Evolutionary conservation across 2,797 vertebrate species (phyloP), one percentile per base, ranked within the genome.

Genomic region (Fistularia tabacaria): DNA sequence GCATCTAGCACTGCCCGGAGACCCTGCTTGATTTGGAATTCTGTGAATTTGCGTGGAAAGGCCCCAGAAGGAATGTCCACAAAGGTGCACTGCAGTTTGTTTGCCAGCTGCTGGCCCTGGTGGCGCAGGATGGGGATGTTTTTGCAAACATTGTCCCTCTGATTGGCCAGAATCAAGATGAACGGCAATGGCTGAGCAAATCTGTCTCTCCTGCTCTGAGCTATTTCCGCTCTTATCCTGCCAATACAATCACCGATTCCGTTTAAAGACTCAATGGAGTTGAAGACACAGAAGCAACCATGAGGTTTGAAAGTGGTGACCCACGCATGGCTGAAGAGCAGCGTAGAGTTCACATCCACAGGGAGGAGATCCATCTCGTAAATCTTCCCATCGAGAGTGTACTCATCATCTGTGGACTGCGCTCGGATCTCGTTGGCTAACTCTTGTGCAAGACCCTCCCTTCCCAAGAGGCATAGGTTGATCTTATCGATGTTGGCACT

Each of bases 51-150:
- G 46, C 94, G 92, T 51, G 95, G 94, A 65, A 96, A 99, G 0
- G 94, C 93, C 52, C 93, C 93, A 52, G 93, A 74, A 53, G 95
- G 95, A 66, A 97, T 92, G 85, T 99, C 97, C 50, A 99, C 93
- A 81, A 99, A 99, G 79, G 96, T 96, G 86, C 96, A 99, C 41
- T 99, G 97, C 71, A 99, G 85, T 83, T 99, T 99, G 84, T 98
- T 99, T 54, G 97, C 95, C 83, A 99, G 82, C 46, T 99, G 96
- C 70, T 99, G 97, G 69, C 96, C 96, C 81, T 99, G 97, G 76
- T 98, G 96, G 80, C 94, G 93, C 69, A 99, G 90, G 86, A 98
- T 98, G 49, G 97, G 97, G 9, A 98, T 90, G 84, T 97, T 97
- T 88, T 98, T 98, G 85, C 93, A 93, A 80, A 94, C 71, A 14